Base-by-base conservation (phyloP, 2,888 invertebrate genomes). In the Maniola hyperantus region DNA sequence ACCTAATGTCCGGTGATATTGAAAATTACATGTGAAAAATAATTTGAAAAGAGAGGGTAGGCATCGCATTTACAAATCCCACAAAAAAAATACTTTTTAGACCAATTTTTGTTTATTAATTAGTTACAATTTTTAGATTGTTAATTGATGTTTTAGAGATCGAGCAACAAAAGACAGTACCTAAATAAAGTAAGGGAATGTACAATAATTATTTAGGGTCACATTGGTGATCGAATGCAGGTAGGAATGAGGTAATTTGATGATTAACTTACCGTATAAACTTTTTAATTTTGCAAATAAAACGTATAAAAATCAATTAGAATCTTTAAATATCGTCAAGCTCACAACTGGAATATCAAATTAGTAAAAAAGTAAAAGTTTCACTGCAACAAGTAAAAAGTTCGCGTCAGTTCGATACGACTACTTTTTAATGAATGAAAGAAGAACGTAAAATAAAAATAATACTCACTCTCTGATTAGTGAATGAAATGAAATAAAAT, bases 211-310 rank as follows among this genome's bases (percentile, higher is more conserved):
- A 57, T 57, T 20, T 18, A 11, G 57, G 57, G 57, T 57, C 57
- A 57, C 42, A 55, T 55, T 57, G 39, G 18, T 7, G 39, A 20
- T 39, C 18, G 39, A 39, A 57, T 20, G 20, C 20, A 57, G 42
- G 18, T 15, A 1, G 36, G 5, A 8, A 15, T 18, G 18, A 8
- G 48, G 8, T 18, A 48, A 48, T 48, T 48, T 0, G 15, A 18
- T 57, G 36, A 42, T 42, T 10, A 55, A 57, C 57, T 57, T 57
- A 57, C 57, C 57, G 42, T 57, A 20, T 42, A 39, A 36, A 39
- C 18, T 39, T 55, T 5, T 13, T 57, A 42, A 13, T 42, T 39
- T 20, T 10, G 13, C 0, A 20, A 39, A 39, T n/a, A 13, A 6
- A 42, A 42, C 39, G 57, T 42, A 20, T 1, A 13, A 55, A 18